Evolutionary conservation across 1,140 invertebrate genomes (phyloP).

Genomic region (Heliconius hermathena): DNA sequence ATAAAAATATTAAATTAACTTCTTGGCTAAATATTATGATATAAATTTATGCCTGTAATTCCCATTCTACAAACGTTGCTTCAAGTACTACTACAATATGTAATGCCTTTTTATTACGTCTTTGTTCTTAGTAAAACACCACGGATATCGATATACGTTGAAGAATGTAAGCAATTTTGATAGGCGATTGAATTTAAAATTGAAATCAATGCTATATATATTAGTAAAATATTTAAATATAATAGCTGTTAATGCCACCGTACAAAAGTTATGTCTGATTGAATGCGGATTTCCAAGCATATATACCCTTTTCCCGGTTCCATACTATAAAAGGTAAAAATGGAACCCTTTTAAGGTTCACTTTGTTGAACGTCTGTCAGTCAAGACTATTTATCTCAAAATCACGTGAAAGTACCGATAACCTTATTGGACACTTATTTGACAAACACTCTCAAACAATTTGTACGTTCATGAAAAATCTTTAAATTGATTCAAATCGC

Average conservation of each 20-base stretch:
- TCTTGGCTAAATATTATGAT: neutral
- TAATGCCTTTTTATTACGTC: neutral
- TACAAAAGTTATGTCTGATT: neutral
- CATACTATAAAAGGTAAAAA: neutral
- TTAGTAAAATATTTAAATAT: neutral
- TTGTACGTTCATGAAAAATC: too few relatives aligned
- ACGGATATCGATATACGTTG: neutral
- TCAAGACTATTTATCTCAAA: too few relatives aligned
- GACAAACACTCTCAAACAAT: too few relatives aligned
- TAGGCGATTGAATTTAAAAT: neutral
- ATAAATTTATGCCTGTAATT: neutral
- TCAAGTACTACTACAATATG: neutral
- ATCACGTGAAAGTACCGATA: too few relatives aligned
- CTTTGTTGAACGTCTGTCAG: too few relatives aligned
- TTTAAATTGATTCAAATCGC: too few relatives aligned
- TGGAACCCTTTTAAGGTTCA: too few relatives aligned
- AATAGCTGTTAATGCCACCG: neutral
- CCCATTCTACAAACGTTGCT: neutral
- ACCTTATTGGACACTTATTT: too few relatives aligned
- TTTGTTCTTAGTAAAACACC: conserved; percentile 9
- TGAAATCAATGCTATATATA: neutral
- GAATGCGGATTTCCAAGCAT: neutral
- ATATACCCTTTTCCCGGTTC: neutral
- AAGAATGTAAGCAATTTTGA: neutral
- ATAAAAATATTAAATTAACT: neutral